Evolutionary conservation across 1,140 invertebrate species (phyloP).

Genomic region (Delia radicum): DNA sequence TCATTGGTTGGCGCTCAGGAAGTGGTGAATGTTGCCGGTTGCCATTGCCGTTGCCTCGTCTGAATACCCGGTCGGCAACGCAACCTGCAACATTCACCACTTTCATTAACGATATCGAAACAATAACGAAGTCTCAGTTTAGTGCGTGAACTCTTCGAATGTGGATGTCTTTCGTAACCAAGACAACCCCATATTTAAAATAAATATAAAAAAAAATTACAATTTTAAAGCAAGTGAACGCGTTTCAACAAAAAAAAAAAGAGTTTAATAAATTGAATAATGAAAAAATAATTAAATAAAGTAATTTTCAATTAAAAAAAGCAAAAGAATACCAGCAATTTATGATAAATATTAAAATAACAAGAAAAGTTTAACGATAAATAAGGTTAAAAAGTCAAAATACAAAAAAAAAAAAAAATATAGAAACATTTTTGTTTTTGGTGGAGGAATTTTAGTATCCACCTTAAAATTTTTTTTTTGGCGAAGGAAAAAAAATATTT

Average conservation of each 20-base stretch:
- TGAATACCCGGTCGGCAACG: too few relatives aligned
- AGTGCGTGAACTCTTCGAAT: constrained; percentile 21
- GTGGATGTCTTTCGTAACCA: constrained; percentile 23
- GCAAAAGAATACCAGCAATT: background rate
- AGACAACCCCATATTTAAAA: background rate
- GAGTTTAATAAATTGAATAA: background rate
- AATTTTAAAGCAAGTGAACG: background rate
- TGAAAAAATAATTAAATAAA: background rate
- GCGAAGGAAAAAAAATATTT: background rate
- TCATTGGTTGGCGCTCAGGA: too few relatives aligned
- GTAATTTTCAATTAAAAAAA: background rate
- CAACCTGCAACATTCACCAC: constrained; percentile 4
- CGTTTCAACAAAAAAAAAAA: background rate
- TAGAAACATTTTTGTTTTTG: background rate
- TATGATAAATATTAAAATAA: background rate
- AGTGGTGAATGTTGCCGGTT: too few relatives aligned
- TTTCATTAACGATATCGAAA: background rate
- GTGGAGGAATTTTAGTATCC: constrained; percentile 21
- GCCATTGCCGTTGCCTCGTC: too few relatives aligned
- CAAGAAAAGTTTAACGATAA: background rate
- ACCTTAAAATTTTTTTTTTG: constrained; percentile 11
- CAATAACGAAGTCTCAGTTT: constrained; percentile 19
- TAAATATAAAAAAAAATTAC: background rate
- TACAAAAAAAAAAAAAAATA: background rate
- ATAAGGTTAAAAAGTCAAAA: background rate